Conservation (phyloP, 2,888 invertebrate genomes). For the Steinernema hermaphroditum region DNA sequence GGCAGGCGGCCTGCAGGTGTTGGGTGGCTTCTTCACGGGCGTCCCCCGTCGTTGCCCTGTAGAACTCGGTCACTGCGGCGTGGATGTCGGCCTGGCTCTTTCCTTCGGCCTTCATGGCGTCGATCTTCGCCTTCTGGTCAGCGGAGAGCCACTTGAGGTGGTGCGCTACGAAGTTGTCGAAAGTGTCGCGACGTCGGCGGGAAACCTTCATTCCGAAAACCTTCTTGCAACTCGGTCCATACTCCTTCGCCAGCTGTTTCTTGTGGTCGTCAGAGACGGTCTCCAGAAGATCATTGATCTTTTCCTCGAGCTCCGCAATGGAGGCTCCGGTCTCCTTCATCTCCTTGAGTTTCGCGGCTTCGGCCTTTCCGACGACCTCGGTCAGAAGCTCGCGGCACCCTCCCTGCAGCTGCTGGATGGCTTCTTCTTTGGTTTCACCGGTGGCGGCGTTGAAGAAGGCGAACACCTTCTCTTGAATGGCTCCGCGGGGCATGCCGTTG, state of each 20-base stretch:
- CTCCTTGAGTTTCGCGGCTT: conserved; percentile 29
- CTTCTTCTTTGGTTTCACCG: conserved; percentile 33
- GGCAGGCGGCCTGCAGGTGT: conserved; percentile 40
- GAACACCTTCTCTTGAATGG: conserved; percentile 11
- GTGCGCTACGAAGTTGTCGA: conserved; percentile 33
- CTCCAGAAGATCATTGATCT: conserved; percentile 29
- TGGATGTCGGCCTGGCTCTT: conserved; percentile 43
- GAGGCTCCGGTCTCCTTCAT: conserved; percentile 25
- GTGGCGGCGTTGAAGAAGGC: conserved; percentile 30
- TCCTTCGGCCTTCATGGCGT: conserved; percentile 43
- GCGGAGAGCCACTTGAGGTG: conserved; percentile 47
- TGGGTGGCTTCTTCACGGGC: conserved; percentile 40
- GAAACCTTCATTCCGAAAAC: conserved; percentile 29
- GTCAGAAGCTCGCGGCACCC: conserved; percentile 16
- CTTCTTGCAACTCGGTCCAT: conserved; percentile 37
- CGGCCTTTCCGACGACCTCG: conserved; percentile 1
- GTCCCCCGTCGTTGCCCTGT: conserved; percentile 38
- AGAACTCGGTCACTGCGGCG: conserved; percentile 42
- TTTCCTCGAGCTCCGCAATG: conserved; percentile 18
- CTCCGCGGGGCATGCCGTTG: not conserved
- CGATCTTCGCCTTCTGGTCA: conserved; percentile 48
- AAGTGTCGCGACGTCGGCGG: not conserved
- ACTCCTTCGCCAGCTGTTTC: conserved; percentile 41
- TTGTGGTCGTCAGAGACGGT: conserved; percentile 39
- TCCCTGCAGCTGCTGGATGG: conserved; percentile 15